phyloP scores from a whole-genome alignment of 2,113 vertebrate species.

The Coregonus clupeaformis region DNA sequence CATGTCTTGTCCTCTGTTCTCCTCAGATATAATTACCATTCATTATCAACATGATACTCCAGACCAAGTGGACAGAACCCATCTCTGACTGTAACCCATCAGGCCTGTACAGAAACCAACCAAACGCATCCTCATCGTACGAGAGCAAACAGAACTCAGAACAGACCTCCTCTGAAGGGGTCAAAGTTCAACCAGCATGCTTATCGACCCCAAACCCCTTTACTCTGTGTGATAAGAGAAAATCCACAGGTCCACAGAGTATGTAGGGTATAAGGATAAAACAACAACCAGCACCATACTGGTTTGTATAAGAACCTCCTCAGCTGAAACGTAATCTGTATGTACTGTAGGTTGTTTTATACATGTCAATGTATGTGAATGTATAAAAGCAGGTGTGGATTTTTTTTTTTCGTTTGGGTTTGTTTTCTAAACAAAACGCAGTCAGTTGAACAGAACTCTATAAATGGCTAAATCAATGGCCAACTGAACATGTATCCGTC shows the following conservation, averaged over 20 bases:
- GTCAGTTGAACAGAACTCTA: conserved; percentile 58
- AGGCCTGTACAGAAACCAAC: conserved; percentile 50
- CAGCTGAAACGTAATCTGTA: conserved; percentile 49
- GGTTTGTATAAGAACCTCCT: conserved; percentile 40
- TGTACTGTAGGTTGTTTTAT: neutral
- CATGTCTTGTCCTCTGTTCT: conserved; percentile 33
- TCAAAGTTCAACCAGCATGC: conserved; percentile 59
- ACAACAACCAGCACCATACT: conserved; percentile 36
- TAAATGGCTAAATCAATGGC: conserved; percentile 4
- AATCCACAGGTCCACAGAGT: neutral
- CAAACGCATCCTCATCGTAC: conserved; percentile 18
- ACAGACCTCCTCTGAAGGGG: neutral
- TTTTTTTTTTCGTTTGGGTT: conserved; percentile 45
- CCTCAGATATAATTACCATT: neutral
- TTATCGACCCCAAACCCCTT: conserved; percentile 33
- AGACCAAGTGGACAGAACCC: conserved; percentile 12
- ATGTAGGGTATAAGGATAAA: conserved; percentile 23
- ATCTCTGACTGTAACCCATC: conserved; percentile 33
- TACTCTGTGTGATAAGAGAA: neutral
- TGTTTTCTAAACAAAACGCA: conserved; percentile 43
- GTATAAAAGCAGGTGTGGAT: conserved; percentile 55
- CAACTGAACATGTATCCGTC: conserved; percentile 19
- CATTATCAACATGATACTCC: conserved; percentile 31
- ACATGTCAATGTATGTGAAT: conserved; percentile 54
- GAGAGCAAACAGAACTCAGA: conserved; percentile 10